These are phyloP conservation scores for Aporophyla lueneburgensis DNA, from an alignment of 2,888 invertebrate genomes.

Conservation along the genomic window DNA sequence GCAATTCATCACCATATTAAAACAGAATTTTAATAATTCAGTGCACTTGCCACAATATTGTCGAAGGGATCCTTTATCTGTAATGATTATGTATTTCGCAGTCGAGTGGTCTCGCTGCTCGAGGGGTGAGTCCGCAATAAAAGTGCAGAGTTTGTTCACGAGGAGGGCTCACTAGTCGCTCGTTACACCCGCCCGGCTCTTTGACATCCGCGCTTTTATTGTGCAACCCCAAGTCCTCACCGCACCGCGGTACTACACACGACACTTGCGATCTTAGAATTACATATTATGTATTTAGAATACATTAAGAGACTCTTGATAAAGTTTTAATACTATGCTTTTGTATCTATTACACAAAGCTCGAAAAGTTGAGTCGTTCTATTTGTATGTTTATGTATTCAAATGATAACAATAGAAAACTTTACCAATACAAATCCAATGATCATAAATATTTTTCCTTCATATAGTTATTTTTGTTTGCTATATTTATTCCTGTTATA, in stretches of 20 bases:
- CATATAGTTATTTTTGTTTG: constrained; percentile 16
- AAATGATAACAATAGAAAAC: constrained; percentile 39
- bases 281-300: constrained; percentile 71
- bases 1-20: constrained; percentile 44
- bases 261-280: constrained; percentile 67
- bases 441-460: constrained; percentile 35
- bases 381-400: constrained; percentile 6
- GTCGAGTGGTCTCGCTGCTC: constrained; percentile 81
- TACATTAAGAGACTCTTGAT: constrained; percentile 42
- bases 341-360: constrained; percentile 26
- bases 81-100: constrained; percentile 87
- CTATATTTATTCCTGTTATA: constrained; percentile 9
- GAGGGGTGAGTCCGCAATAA: constrained; percentile 82
- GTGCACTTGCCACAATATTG: constrained; percentile 76
- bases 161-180: constrained; percentile 67
- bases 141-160: constrained; percentile 78
- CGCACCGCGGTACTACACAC: constrained; percentile 70
- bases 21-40: constrained; percentile 59
- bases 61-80: constrained; percentile 81
- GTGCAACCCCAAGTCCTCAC: constrained; percentile 77
- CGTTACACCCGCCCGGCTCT: constrained; percentile 76
- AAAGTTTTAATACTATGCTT: constrained; percentile 29
- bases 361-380: constrained; percentile 29
- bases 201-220: constrained; percentile 86
- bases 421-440: constrained; percentile 26